Evolutionary conservation across 2,888 invertebrate genomes (phyloP).

Genomic region (Drosophila gaucha): DNA sequence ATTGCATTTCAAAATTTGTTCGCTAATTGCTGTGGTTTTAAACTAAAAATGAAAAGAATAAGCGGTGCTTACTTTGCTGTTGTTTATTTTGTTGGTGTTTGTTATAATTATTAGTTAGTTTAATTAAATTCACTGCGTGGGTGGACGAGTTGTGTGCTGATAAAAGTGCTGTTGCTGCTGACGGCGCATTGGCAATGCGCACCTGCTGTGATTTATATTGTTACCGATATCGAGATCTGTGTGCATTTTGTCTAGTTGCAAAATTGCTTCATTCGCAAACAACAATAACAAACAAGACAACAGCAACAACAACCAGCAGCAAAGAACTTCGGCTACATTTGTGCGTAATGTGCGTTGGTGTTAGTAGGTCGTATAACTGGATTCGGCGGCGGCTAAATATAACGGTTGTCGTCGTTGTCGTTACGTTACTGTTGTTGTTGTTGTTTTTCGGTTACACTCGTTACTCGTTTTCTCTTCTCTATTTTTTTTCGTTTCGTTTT

Average conservation of each 20-base stretch:
- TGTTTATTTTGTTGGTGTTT: conserved; percentile 49
- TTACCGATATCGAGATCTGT: conserved; percentile 64
- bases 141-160: conserved; percentile 75
- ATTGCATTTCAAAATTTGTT: conserved; percentile 10
- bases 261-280: conserved; percentile 28
- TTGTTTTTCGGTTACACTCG: conserved; percentile 65
- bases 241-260: conserved; percentile 65
- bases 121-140: conserved; percentile 67
- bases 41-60: conserved; percentile 25
- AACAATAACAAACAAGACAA: conserved; percentile 38
- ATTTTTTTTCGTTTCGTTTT: conserved; percentile 14
- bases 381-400: conserved; percentile 74
- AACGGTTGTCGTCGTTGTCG: conserved; percentile 60
- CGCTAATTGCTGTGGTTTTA: conserved; percentile 18
- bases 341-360: conserved; percentile 64
- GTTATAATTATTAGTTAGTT: conserved; percentile 19
- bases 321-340: conserved; percentile 46
- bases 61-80: conserved; percentile 77
- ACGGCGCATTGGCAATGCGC: conserved; percentile 55
- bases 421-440: conserved; percentile 51
- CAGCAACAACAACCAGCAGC: conserved; percentile 42
- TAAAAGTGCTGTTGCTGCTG: conserved; percentile 70
- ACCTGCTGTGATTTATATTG: conserved; percentile 56
- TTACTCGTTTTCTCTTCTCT: conserved; percentile 63
- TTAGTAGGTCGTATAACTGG: conserved; percentile 63